Conservation (phyloP, 2,888 invertebrate genomes). For the Hydropsyche betteni region DNA sequence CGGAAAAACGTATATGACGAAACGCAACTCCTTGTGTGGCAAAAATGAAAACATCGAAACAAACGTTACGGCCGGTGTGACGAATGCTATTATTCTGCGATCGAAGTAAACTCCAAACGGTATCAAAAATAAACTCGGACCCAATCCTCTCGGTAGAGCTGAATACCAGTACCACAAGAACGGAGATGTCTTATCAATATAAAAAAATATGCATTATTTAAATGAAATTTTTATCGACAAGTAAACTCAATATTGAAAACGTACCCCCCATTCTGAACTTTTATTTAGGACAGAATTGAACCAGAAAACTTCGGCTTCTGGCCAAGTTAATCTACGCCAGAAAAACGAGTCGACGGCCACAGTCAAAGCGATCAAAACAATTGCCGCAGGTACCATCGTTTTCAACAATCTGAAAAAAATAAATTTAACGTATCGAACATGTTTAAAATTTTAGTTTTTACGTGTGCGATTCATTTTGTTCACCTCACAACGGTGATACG, state of each 20-base stretch:
- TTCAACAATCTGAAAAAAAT: conserved; percentile 70
- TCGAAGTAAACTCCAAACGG: conserved; percentile 82
- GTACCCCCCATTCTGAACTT: conserved; percentile 97
- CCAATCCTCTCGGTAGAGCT: conserved; percentile 91
- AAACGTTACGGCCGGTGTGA: conserved; percentile 79
- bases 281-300: conserved; percentile 95
- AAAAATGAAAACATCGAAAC: conserved; percentile 92
- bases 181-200: conserved; percentile 79
- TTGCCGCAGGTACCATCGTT: conserved; percentile 76
- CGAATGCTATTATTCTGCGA: conserved; percentile 72
- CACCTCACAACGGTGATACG: conserved; percentile 76
- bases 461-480: background rate
- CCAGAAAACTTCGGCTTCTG: conserved; percentile 97
- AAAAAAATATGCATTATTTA: background rate
- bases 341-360: conserved; percentile 89
- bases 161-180: conserved; percentile 99
- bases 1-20: conserved; percentile 97
- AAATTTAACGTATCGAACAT: conserved; percentile 55
- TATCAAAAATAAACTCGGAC: conserved; percentile 79
- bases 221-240: conserved; percentile 26
- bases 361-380: conserved; percentile 74
- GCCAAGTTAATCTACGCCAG: conserved; percentile 93
- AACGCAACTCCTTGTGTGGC: conserved; percentile 97
- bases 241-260: conserved; percentile 66
- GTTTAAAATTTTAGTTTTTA: background rate